Evolutionary conservation across 2,888 invertebrate genomes (phyloP).

Genomic region (Nasonovia ribisnigri): DNA sequence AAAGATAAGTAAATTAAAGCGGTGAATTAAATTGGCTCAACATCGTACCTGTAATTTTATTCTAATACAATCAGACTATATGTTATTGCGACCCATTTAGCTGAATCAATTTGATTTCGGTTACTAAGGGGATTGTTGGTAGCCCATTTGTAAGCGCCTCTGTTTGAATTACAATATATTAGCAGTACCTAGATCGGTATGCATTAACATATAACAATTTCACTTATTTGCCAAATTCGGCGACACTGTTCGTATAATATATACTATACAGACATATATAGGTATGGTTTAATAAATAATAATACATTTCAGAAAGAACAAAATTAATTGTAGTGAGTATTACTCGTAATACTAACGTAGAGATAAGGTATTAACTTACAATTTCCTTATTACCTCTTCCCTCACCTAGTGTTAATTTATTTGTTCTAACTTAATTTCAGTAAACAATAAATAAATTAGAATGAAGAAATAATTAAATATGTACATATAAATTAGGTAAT

Average conservation of each 20-base stretch:
- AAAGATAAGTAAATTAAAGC: background rate
- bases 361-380: background rate
- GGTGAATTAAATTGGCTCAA: background rate
- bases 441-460: background rate
- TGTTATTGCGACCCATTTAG: background rate
- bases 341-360: background rate
- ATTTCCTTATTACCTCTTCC: background rate
- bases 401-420: background rate
- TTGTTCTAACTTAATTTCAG: background rate
- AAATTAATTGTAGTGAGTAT: background rate
- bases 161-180: slow-evolving; percentile 16
- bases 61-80: slow-evolving; percentile 4
- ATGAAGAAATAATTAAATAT: background rate
- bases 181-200: background rate
- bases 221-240: slow-evolving; percentile 2
- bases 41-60: background rate
- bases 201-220: slow-evolving; percentile 8
- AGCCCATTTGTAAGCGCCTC: background rate
- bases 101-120: slow-evolving; percentile 42
- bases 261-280: background rate
- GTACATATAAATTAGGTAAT: background rate
- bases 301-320: background rate
- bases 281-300: background rate
- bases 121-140: slow-evolving; percentile 41
- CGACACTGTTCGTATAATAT: background rate